Evolutionary conservation across 2,113 vertebrate genomes (phyloP), one percentile per base, ranked within the genome.

Genomic region (Ammodytes dubius): DNA sequence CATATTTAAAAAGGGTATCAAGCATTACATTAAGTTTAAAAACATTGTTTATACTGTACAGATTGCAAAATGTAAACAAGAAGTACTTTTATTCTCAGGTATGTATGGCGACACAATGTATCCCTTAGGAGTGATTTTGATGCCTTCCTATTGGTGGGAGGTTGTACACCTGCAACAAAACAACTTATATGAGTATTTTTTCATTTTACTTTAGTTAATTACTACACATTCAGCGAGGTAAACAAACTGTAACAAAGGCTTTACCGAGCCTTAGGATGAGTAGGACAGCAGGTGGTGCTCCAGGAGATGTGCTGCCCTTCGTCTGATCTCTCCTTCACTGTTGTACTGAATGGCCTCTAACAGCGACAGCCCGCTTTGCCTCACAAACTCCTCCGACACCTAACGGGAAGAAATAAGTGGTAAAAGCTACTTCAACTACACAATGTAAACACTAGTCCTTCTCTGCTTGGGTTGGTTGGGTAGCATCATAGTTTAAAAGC

Each of bases 271-370:
- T 12, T 76, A 45, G 0, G 79, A 45, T 12, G 76, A 68, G 17
- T 77, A 63, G 17, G 74, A 46, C 15, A 80, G 45, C 0, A 94
- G 84, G 65, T 86, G 90, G 27, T 88, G 74, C 70, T 96, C 91
- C 58, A 96, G 83, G 12, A 96, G 90, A 60, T 87, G 90, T 1
- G 93, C 87, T 0, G 96, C 96, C 70, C 35, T 92, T 50, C 90
- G 88, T 43, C 95, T 94, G 7, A 97, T 95, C 66, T 94, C 95
- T 74, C 95, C 94, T 70, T 96, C 94, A 13, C 90, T 89, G 72
- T 91, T 96, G 83, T 90, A 94, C 81, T 95, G 94, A 81, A 96
- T 93, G 10, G 83, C 94, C 84, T 97, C 95, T 2, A 99, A 87
- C 17, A 95, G 93, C n/a, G 70, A 86, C 19, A 95, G 77, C 1